These are phyloP conservation scores for Xestia xanthographa DNA, from an alignment of 2,888 invertebrate genomes.

Conservation along the genomic window DNA sequence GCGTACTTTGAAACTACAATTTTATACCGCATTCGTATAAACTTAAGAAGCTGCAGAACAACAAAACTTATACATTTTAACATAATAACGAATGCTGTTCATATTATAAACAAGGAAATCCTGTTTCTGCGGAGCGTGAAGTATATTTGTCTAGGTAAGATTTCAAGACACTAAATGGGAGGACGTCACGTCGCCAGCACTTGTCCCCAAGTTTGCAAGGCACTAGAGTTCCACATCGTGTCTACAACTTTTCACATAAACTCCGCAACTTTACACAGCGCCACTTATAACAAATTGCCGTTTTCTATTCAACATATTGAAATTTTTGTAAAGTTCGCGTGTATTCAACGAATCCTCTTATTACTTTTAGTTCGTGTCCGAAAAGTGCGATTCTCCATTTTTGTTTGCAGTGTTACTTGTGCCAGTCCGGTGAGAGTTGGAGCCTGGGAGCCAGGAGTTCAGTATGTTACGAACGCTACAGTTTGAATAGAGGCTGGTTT, in stretches of 20 bases:
- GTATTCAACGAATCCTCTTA: constrained; percentile 60
- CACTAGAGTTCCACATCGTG: constrained; percentile 78
- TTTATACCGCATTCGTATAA: constrained; percentile 38
- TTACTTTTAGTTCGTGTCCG: constrained; percentile 63
- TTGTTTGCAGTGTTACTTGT: constrained; percentile 47
- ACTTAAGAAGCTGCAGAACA: constrained; percentile 54
- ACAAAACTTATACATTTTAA: constrained; percentile 64
- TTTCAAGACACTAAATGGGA: constrained; percentile 75
- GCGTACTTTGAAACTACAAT: constrained; percentile 33
- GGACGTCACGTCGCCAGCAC: constrained; percentile 86
- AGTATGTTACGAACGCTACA: constrained; percentile 31
- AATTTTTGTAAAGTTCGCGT: constrained; percentile 74
- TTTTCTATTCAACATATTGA: constrained; percentile 83
- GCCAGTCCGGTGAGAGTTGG: constrained; percentile 31
- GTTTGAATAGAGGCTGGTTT: constrained; percentile 10
- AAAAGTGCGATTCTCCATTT: constrained; percentile 58
- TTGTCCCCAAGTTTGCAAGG: constrained; percentile 84
- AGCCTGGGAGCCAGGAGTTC: constrained; percentile 23
- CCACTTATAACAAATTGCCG: constrained; percentile 83
- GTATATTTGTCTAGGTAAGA: constrained; percentile 76
- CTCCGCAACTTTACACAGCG: constrained; percentile 83
- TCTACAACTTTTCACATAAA: constrained; percentile 88
- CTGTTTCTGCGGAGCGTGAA: constrained; percentile 66
- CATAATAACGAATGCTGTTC: constrained; percentile 64
- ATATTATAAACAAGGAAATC: constrained; percentile 68